phyloP scores from a whole-genome alignment of 2,888 invertebrate genomes.

The Tenthredo livida region DNA sequence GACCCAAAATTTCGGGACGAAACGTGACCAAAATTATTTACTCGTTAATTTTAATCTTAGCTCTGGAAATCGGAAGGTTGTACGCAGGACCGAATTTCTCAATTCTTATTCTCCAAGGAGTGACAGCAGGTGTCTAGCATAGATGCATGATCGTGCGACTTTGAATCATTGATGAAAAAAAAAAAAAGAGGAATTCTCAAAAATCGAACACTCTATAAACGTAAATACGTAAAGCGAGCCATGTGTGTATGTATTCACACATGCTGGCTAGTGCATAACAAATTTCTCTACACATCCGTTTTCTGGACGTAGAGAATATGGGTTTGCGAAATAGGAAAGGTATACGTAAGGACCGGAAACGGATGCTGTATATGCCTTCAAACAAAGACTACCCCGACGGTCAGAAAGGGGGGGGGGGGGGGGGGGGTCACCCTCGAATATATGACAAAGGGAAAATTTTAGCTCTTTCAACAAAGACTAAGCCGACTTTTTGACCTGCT shows the following conservation, averaged over 20 bases:
- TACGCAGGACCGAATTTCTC: too few relatives aligned
- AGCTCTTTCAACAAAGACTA: constrained; percentile 58
- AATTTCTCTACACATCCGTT: neutral
- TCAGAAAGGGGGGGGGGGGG: constrained; percentile 12
- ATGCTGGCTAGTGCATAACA: neutral
- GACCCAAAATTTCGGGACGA: constrained; percentile 56
- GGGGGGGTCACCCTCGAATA: constrained; percentile 53
- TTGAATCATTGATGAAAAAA: neutral
- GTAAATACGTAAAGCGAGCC: neutral
- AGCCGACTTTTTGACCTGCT: constrained; percentile 40
- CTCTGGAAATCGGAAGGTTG: neutral
- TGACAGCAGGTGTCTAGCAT: neutral
- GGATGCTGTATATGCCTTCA: constrained; percentile 67
- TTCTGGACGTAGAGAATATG: neutral
- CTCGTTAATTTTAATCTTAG: constrained; percentile 72
- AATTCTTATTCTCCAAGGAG: neutral
- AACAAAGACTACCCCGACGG: constrained; percentile 63
- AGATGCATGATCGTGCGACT: neutral
- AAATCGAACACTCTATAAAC: too few relatives aligned
- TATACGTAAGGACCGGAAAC: constrained; percentile 72
- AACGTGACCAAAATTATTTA: constrained; percentile 78
- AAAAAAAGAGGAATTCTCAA: neutral
- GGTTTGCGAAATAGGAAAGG: neutral
- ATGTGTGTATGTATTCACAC: constrained; percentile 3
- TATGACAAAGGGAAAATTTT: constrained; percentile 48